Conservation (phyloP, 2,888 invertebrate species). For the Sepiola atlantica region DNA sequence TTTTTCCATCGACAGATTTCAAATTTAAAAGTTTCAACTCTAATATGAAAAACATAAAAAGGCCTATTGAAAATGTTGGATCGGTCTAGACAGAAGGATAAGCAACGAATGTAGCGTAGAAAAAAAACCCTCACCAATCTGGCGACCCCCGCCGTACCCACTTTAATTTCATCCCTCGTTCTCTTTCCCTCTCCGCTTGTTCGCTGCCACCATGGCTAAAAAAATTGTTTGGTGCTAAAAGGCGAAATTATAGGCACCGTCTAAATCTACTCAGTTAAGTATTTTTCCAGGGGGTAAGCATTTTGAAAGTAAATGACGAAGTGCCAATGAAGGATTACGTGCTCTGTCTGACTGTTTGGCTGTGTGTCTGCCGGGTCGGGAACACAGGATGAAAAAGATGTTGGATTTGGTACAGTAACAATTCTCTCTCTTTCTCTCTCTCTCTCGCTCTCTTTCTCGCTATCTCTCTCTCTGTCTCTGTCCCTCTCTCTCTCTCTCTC, state of each 20-base stretch:
- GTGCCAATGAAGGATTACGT: background rate
- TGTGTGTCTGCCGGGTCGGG: background rate
- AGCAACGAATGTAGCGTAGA: background rate
- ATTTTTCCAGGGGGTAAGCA: background rate
- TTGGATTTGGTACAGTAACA: background rate
- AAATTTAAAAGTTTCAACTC: background rate
- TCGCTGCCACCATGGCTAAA: background rate
- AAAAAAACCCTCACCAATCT: background rate
- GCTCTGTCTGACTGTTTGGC: background rate
- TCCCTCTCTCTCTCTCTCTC: too few relatives aligned
- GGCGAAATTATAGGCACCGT: slow-evolving; percentile 32
- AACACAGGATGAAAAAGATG: background rate
- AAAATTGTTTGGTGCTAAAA: slow-evolving; percentile 32
- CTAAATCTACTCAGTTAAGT: slow-evolving; percentile 15
- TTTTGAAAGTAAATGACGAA: slow-evolving; percentile 32
- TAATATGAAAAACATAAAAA: background rate
- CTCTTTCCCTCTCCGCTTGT: background rate
- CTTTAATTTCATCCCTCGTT: background rate
- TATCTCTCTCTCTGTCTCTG: too few relatives aligned
- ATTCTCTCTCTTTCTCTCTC: background rate
- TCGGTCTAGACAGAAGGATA: background rate
- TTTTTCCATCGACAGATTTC: too few relatives aligned
- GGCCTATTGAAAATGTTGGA: background rate
- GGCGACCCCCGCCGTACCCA: background rate
- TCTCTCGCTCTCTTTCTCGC: background rate